Evolutionary conservation across 1,140 invertebrate species (phyloP).

Genomic region (Solen grandis): DNA sequence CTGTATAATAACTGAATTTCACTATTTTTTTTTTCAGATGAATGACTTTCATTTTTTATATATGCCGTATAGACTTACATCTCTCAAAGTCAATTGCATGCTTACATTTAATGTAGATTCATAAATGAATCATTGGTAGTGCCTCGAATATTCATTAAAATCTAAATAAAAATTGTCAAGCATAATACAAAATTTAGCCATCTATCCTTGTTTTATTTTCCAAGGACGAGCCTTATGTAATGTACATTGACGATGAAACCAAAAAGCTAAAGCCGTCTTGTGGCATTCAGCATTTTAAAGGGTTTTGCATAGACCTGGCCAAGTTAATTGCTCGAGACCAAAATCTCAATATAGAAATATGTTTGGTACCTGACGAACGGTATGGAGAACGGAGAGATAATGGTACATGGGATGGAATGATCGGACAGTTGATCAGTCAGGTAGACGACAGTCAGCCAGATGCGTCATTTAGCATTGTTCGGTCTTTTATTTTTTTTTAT

Average conservation of each 20-base stretch:
- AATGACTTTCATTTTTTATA: too few species aligned
- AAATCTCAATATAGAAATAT: conserved; percentile 92
- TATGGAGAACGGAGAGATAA: conserved; percentile 91
- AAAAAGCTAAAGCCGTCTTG: neutral
- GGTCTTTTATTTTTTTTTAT: neutral
- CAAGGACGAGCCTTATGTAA: conserved; percentile 50
- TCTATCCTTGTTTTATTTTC: too few species aligned
- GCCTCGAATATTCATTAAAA: too few species aligned
- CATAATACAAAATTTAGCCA: too few species aligned
- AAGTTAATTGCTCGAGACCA: conserved; percentile 58
- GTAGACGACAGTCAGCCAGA: conserved; percentile 81
- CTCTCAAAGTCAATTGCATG: too few species aligned
- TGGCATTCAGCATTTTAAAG: conserved; percentile 54
- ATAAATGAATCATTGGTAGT: too few species aligned
- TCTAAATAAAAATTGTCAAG: too few species aligned
- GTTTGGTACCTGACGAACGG: conserved; percentile 93
- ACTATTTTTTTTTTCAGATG: too few species aligned
- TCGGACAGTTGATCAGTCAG: conserved; percentile 88
- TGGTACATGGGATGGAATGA: conserved; percentile 84
- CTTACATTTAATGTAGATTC: too few species aligned
- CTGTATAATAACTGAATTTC: too few species aligned
- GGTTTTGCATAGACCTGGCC: conserved; percentile 73
- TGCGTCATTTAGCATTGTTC: neutral
- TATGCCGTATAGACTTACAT: too few species aligned
- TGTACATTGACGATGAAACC: conserved; percentile 42